These are phyloP conservation scores for Hylaea fasciaria DNA, from an alignment of 2,888 invertebrate species.

Conservation along the genomic window DNA sequence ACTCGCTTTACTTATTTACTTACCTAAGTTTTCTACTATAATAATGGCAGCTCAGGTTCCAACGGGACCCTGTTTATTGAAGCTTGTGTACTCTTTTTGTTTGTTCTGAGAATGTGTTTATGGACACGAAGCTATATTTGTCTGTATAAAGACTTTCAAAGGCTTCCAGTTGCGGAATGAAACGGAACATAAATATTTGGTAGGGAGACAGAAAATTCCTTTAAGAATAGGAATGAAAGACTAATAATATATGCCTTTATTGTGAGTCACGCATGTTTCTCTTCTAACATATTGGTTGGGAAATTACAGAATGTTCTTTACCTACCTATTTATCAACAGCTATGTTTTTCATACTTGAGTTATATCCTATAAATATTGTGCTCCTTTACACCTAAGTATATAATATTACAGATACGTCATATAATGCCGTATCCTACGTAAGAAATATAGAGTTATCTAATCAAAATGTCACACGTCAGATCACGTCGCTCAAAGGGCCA, in stretches of 20 bases:
- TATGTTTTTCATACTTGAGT: no score
- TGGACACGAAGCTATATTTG: constrained; percentile 29
- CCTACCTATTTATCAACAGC: no score
- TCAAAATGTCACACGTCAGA: no score
- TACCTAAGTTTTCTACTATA: constrained; percentile 5
- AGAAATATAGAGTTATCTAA: no score
- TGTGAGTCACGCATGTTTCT: neutral
- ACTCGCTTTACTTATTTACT: no score
- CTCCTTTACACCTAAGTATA: no score
- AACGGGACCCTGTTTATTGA: constrained; percentile 17
- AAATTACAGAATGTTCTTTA: neutral
- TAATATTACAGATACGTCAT: no score
- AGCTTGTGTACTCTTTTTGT: constrained; percentile 29
- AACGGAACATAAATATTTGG: constrained; percentile 53
- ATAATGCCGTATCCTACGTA: no score
- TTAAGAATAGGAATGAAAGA: no score
- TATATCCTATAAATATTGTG: no score
- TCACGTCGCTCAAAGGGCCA: no score
- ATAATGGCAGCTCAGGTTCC: constrained; percentile 11
- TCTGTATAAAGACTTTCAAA: constrained; percentile 33
- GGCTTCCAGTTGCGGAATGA: constrained; percentile 32
- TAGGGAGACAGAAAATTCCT: constrained; percentile 16
- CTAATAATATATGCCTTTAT: neutral
- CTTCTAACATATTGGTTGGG: constrained; percentile 16
- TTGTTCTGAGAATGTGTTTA: constrained; percentile 33